These are phyloP conservation scores for human DNA, from an alignment of 2,113 vertebrate species.

Conservation along the genomic window GRCh38 chr21:41484001-41484500, in stretches of 20 bases:
- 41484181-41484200: fast-evolving
- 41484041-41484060: no score
- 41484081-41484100: no score
- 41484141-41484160: background rate
- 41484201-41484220: no score
- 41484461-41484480: background rate
- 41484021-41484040: no score
- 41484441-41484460: fast-evolving
- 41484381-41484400: background rate
- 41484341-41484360: background rate
- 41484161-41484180: background rate
- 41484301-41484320: fast-evolving
- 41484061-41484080: no score
- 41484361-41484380: background rate
- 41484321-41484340: no score
- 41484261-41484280: background rate
- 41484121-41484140: no score
- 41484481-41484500: background rate
- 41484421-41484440: background rate
- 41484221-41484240: background rate
- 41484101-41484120: no score
- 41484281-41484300: background rate
- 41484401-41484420: background rate
- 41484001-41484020: no score
- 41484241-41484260: background rate